phyloP scores from a whole-genome alignment of 2,113 vertebrate species.

The Eonycteris spelaea region DNA sequence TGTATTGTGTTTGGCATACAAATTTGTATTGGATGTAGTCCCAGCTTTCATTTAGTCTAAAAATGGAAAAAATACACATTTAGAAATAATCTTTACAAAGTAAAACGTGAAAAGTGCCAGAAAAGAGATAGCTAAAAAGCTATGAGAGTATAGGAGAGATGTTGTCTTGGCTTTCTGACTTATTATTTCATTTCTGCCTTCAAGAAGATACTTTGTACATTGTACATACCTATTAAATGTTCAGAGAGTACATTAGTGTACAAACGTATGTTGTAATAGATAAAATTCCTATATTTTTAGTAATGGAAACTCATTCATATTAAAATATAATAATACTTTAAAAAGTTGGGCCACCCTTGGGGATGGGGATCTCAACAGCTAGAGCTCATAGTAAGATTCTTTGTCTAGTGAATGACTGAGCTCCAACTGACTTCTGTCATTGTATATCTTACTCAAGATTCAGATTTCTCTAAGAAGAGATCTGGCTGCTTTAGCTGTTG shows the following conservation, averaged over 20 bases:
- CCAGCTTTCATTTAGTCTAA: background rate
- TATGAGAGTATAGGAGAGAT: background rate
- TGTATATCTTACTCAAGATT: slow-evolving; percentile 2
- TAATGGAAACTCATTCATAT: background rate
- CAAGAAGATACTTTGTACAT: background rate
- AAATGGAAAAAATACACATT: background rate
- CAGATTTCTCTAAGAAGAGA: background rate
- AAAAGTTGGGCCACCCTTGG: background rate
- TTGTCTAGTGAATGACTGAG: background rate
- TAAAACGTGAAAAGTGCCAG: background rate
- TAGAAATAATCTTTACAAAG: background rate
- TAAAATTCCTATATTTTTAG: background rate
- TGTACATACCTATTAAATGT: background rate
- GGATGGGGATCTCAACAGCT: background rate
- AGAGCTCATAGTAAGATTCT: background rate
- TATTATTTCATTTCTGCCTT: background rate
- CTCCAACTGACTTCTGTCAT: background rate
- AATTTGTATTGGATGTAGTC: background rate
- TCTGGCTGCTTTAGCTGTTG: background rate
- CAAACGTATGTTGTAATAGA: background rate
- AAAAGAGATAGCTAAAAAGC: background rate
- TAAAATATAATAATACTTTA: background rate
- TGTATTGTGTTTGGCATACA: background rate
- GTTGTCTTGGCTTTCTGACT: background rate
- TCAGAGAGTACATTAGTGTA: slow-evolving; percentile 26